Conservation (phyloP, 2,888 invertebrate species). For the Melanotus villosus region DNA sequence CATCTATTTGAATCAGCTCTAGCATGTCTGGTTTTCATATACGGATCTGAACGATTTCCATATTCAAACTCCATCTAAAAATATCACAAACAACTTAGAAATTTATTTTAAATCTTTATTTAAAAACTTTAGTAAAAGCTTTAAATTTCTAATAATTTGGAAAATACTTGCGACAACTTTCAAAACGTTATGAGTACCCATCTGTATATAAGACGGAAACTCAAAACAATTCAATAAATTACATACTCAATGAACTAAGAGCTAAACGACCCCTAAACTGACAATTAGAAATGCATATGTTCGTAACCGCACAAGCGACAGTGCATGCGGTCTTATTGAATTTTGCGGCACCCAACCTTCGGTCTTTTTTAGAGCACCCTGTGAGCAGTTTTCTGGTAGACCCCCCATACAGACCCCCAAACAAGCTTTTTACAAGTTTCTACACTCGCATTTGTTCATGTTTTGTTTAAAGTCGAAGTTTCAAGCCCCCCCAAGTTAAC, state of each 20-base stretch:
- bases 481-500: slow-evolving; percentile 51
- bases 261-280: slow-evolving; percentile 28
- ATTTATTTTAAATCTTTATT: no score
- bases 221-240: slow-evolving; percentile 23
- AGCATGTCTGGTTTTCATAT: no score
- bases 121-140: no score
- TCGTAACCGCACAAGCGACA: slow-evolving; percentile 44
- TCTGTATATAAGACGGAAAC: background rate
- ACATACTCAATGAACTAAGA: slow-evolving; percentile 30
- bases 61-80: no score
- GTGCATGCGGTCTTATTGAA: slow-evolving; percentile 44
- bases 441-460: slow-evolving; percentile 45
- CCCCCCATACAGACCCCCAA: slow-evolving; percentile 56
- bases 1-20: no score
- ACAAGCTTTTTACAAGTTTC: slow-evolving; percentile 49
- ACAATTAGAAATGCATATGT: slow-evolving; percentile 46
- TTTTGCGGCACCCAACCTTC: slow-evolving; percentile 39
- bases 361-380: slow-evolving; percentile 41
- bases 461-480: slow-evolving; percentile 53
- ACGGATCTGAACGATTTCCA: no score
- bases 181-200: no score
- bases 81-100: no score
- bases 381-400: slow-evolving; percentile 39
- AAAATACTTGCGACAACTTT: no score
- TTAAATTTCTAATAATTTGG: no score